phyloP scores from a whole-genome alignment of 2,113 vertebrate species.

The Formicarius rufipectus region DNA sequence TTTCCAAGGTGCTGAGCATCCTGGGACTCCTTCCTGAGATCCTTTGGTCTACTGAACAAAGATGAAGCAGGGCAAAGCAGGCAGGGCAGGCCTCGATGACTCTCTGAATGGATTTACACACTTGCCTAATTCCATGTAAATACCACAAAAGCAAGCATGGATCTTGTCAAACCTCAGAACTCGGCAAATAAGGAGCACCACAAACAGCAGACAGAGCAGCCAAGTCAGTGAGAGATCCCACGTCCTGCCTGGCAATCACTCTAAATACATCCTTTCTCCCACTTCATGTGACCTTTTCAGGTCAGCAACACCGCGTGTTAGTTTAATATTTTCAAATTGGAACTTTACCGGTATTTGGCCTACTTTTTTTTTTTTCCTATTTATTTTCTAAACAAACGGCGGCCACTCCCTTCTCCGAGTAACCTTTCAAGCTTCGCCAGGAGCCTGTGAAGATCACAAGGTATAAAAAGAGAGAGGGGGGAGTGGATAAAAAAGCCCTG shows the following conservation, averaged over 20 bases:
- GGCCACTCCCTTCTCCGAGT: slow-evolving; percentile 19
- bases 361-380: slow-evolving; percentile 53
- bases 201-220: slow-evolving; percentile 46
- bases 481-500: no score
- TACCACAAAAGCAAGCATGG: slow-evolving; percentile 39
- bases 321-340: slow-evolving; percentile 59
- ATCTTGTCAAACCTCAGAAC: slow-evolving; percentile 23
- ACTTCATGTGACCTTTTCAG: slow-evolving; percentile 49
- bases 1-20: background rate
- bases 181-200: slow-evolving; percentile 31
- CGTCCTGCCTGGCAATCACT: slow-evolving; percentile 52
- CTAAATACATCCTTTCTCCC: slow-evolving; percentile 61
- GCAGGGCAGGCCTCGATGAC: background rate
- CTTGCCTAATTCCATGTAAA: background rate
- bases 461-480: no score
- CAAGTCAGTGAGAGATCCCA: slow-evolving; percentile 64
- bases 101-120: background rate
- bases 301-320: slow-evolving; percentile 36
- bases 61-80: background rate
- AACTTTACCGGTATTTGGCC: slow-evolving; percentile 68
- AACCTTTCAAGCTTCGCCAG: slow-evolving; percentile 48
- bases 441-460: slow-evolving; percentile 42
- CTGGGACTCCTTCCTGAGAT: background rate
- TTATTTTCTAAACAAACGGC: slow-evolving; percentile 68
- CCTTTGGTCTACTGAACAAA: background rate